Conservation (phyloP, 2,888 invertebrate species). For the Coecobrya sp. region DNA sequence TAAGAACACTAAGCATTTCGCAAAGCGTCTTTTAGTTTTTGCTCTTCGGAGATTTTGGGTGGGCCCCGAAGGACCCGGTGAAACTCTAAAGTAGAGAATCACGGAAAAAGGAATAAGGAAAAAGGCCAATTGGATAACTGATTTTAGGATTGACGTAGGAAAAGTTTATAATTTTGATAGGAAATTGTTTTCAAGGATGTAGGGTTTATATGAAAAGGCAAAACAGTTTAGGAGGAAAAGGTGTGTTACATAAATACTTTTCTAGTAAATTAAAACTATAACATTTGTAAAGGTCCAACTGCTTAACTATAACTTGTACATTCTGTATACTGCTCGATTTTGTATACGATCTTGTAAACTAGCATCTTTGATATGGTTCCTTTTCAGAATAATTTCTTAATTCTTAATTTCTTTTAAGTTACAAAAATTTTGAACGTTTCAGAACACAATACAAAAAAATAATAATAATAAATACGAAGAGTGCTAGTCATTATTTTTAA, state of each 20-base stretch:
- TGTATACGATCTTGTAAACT: conserved; percentile 74
- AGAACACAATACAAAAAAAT: conserved; percentile 65
- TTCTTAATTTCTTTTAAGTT: conserved; percentile 58
- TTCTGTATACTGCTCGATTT: conserved; percentile 79
- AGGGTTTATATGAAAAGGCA: conserved; percentile 41
- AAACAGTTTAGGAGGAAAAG: conserved; percentile 59
- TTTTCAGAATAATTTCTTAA: conserved; percentile 63
- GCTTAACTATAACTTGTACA: conserved; percentile 76
- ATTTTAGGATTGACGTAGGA: conserved; percentile 23
- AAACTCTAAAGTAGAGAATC: conserved; percentile 73
- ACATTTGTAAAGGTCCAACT: conserved; percentile 75
- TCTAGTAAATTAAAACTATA: conserved; percentile 73
- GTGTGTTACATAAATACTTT: conserved; percentile 73
- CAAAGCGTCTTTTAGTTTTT: conserved; percentile 70
- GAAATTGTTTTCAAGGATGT: neutral
- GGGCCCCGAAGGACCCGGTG: conserved; percentile 83
- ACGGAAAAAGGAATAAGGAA: conserved; percentile 74
- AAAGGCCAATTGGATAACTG: conserved; percentile 58
- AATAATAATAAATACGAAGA: conserved; percentile 64
- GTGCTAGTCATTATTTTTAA: conserved; percentile 40
- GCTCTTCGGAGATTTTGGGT: conserved; percentile 85
- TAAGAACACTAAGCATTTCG: conserved; percentile 66
- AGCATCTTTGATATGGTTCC: conserved; percentile 80
- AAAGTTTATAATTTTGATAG: conserved; percentile 15
- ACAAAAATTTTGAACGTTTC: conserved; percentile 67